Conservation (phyloP, 2,797 vertebrate species). For the Cichlasoma orientale region DNA sequence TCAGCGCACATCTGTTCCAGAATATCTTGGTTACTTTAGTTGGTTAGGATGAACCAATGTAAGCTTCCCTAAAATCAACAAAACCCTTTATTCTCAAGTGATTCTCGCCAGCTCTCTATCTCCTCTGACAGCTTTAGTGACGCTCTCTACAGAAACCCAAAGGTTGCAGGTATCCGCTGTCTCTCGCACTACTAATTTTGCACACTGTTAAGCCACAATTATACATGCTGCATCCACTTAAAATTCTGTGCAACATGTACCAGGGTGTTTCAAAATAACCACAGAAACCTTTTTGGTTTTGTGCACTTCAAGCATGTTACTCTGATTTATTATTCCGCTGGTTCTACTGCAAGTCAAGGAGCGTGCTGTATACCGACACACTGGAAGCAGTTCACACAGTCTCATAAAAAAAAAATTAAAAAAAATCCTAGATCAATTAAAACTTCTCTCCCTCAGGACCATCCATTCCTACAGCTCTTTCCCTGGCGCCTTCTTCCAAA, state of each 20-base stretch:
- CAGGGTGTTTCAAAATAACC: constrained; percentile 1
- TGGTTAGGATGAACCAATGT: neutral
- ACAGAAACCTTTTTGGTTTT: constrained; percentile 9
- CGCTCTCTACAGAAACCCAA: neutral
- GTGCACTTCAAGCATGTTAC: neutral
- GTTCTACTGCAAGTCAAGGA: neutral
- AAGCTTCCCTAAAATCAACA: neutral
- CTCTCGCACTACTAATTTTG: neutral
- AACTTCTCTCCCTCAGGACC: constrained; percentile 2
- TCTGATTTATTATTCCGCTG: constrained; percentile 16
- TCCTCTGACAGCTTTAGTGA: neutral
- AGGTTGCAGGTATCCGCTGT: neutral
- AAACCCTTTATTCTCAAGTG: neutral
- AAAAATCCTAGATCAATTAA: constrained; percentile 14
- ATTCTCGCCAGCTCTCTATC: neutral
- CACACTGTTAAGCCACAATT: neutral
- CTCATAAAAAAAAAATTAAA: neutral
- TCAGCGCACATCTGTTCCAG: neutral
- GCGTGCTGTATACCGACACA: neutral
- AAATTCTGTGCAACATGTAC: neutral
- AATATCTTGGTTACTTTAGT: neutral
- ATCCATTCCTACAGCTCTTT: neutral
- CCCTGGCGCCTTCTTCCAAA: constrained; percentile 6
- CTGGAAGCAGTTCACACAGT: constrained; percentile 7
- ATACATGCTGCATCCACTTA: neutral